Percentiles rank a stretch among this genome's conserved stretches.
Evolutionary conservation across 1,140 invertebrate species (phyloP).

Genomic region (Drosophila paulistorum): DNA sequence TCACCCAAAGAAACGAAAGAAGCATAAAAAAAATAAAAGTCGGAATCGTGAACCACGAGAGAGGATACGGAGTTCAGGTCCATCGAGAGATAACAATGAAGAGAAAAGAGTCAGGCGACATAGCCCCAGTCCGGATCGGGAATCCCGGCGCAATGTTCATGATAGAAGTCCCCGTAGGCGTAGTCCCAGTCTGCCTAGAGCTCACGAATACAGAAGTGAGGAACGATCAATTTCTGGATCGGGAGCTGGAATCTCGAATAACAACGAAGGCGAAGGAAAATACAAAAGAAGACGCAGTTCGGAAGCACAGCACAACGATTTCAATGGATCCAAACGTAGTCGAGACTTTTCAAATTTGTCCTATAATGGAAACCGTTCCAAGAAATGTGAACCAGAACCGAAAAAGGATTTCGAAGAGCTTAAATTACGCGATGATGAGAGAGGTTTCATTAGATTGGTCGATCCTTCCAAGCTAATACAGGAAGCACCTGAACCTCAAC

Average conservation of each 20-base stretch:
- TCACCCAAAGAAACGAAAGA: constrained; percentile 38
- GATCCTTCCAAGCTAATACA: background rate
- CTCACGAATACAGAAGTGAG: background rate
- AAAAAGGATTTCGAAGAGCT: background rate
- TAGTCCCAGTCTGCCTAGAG: background rate
- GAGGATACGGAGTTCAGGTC: background rate
- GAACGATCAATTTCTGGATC: background rate
- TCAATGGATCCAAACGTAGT: background rate
- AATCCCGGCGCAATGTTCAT: background rate
- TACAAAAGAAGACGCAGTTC: constrained; percentile 20
- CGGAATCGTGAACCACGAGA: background rate
- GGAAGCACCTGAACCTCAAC: background rate
- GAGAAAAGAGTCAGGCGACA: background rate
- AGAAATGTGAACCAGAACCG: background rate
- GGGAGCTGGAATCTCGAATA: background rate
- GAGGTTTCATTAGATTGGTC: background rate
- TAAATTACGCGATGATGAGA: constrained; percentile 19
- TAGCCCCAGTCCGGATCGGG: background rate
- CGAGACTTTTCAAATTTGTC: background rate
- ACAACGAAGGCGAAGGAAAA: background rate
- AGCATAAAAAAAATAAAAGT: constrained; percentile 45
- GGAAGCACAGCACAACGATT: background rate
- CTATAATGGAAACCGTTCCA: background rate
- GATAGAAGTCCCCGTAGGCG: background rate
- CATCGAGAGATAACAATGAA: background rate